A percentile compares a stretch with the other conserved stretches of the same genome.
Evolutionary conservation across 2,113 vertebrate genomes (phyloP).

Genomic region (Oreochromis aureus): DNA sequence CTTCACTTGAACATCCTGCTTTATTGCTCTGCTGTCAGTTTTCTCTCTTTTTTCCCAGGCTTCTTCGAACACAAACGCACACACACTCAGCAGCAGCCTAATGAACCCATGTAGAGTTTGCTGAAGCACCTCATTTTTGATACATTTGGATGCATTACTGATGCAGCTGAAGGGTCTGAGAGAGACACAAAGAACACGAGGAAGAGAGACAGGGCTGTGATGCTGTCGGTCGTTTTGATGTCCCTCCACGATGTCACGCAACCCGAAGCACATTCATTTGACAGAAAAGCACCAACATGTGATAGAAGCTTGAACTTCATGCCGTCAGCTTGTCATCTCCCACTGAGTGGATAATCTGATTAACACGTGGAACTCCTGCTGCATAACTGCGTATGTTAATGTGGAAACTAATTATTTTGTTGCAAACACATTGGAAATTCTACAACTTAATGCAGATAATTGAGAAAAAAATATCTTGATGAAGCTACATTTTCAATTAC

Average conservation of each 20-base stretch:
- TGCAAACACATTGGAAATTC: background rate
- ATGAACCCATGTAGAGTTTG: conserved; percentile 2
- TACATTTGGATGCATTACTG: conserved; percentile 1
- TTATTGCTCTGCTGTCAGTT: background rate
- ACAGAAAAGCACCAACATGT: background rate
- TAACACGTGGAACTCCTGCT: background rate
- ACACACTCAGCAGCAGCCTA: background rate
- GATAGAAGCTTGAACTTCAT: background rate
- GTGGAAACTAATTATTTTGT: background rate
- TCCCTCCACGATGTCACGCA: background rate
- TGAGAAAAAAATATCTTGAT: background rate
- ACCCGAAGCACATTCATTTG: background rate
- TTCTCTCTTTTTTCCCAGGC: background rate
- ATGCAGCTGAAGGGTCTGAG: background rate
- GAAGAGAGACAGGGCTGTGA: background rate
- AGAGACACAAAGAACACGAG: background rate
- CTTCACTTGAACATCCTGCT: background rate
- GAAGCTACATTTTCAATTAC: background rate
- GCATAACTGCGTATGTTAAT: background rate
- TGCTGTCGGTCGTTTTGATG: background rate
- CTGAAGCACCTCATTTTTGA: background rate
- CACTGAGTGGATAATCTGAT: background rate
- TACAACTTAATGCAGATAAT: background rate
- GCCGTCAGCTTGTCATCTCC: background rate
- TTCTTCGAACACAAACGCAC: background rate